Evolutionary conservation across 2,113 vertebrate species (phyloP).

Genomic region (Balaeniceps rex): DNA sequence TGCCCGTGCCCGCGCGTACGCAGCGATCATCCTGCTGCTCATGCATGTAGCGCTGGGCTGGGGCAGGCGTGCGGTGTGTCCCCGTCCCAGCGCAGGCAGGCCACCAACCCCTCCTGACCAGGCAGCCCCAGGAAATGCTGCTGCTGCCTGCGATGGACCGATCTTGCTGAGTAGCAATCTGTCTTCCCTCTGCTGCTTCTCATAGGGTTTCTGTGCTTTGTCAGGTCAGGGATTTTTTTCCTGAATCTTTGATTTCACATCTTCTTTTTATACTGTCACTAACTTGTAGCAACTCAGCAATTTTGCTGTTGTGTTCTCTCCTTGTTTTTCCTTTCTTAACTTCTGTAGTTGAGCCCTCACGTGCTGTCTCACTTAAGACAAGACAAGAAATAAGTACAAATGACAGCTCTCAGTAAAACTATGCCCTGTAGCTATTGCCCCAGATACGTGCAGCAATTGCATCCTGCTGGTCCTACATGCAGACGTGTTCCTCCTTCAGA

Average conservation of each 20-base stretch:
- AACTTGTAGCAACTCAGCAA: neutral
- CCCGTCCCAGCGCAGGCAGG: accelerated
- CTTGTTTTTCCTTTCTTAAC: neutral
- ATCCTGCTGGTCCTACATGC: neutral
- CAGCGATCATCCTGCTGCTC: neutral
- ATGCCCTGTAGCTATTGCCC: neutral
- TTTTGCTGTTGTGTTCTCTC: neutral
- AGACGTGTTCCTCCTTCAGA: neutral
- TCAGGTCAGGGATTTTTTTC: neutral
- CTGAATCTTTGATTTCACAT: neutral
- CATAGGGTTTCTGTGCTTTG: neutral
- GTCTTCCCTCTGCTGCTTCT: neutral
- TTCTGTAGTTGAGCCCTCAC: neutral
- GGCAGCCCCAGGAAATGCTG: neutral
- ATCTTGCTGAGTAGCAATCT: neutral
- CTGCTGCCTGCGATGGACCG: neutral
- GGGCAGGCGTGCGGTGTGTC: neutral
- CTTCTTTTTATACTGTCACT: neutral
- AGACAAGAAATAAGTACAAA: neutral
- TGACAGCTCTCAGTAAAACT: neutral
- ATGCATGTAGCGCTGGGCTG: neutral
- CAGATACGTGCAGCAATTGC: neutral
- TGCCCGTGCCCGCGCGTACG: accelerated
- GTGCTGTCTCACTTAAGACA: neutral
- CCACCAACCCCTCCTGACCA: neutral